These are phyloP conservation scores for Ichneumoninae sp. DNA, from an alignment of 2,888 invertebrate genomes.

Conservation along the genomic window DNA sequence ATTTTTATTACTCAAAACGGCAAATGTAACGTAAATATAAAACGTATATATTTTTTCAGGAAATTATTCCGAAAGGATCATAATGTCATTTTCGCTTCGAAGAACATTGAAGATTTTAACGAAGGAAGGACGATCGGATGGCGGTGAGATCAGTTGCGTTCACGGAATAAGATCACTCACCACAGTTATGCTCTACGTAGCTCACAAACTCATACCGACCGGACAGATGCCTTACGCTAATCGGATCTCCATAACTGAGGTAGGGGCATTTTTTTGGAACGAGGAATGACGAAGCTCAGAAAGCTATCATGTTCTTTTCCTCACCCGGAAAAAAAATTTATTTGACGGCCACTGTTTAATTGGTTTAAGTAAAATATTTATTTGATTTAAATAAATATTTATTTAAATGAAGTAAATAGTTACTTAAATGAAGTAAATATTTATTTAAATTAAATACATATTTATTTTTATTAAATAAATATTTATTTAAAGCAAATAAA, in stretches of 20 bases:
- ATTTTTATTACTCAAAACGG: too few species aligned
- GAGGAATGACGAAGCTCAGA: background rate
- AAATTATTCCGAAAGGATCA: constrained; percentile 82
- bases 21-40: too few species aligned
- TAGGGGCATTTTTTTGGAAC: constrained; percentile 73
- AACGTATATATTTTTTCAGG: constrained; percentile 70
- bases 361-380: too few species aligned
- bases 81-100: constrained; percentile 88
- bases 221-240: constrained; percentile 88
- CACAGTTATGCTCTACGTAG: constrained; percentile 87
- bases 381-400: too few species aligned
- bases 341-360: too few species aligned
- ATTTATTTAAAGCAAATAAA: too few species aligned
- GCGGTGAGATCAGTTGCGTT: constrained; percentile 87
- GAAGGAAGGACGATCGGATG: constrained; percentile 83
- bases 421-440: too few species aligned
- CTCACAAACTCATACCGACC: constrained; percentile 88
- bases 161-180: constrained; percentile 89
- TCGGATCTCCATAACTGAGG: constrained; percentile 87
- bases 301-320: background rate
- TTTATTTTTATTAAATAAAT: too few species aligned
- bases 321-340: background rate
- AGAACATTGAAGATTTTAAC: constrained; percentile 87
- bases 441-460: too few species aligned
- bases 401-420: too few species aligned